A percentile compares a stretch with the other conserved stretches of the same genome.
These are phyloP conservation scores for Melanotaenia maccullochi DNA, from an alignment of 2,797 vertebrate genomes.

Conservation along the genomic window DNA sequence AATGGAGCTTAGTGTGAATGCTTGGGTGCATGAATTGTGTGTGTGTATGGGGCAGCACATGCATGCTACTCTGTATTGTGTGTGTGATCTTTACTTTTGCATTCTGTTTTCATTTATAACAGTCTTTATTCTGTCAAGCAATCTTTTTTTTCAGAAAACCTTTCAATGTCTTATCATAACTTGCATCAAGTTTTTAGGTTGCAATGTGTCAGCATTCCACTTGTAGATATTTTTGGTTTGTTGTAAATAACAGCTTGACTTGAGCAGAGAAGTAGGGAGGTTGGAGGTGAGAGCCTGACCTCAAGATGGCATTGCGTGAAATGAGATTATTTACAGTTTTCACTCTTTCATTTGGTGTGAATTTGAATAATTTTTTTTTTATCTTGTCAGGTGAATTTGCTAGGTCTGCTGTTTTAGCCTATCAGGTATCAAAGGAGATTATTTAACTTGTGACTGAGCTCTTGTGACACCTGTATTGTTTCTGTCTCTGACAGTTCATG, in stretches of 20 bases:
- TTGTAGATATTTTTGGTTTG: conserved; percentile 93
- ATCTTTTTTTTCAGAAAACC: conserved; percentile 74
- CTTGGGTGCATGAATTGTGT: conserved; percentile 27
- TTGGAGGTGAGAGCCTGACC: conserved; percentile 47
- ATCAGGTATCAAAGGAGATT: conserved; percentile 63
- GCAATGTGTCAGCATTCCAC: conserved; percentile 69
- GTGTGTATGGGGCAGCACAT: conserved; percentile 59
- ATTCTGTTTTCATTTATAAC: conserved; percentile 55
- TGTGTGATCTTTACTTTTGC: conserved; percentile 58
- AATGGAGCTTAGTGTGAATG: conserved; percentile 60
- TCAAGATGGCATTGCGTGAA: conserved; percentile 48
- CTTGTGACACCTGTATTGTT: conserved; percentile 71
- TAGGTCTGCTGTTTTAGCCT: conserved; percentile 61
- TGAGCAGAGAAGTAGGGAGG: conserved; percentile 79
- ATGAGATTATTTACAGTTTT: conserved; percentile 82
- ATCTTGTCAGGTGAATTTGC: conserved; percentile 67
- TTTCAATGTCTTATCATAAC: conserved; percentile 94
- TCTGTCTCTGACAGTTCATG: conserved; percentile 68
- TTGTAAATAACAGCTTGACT: conserved; percentile 91
- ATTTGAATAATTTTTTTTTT: conserved; percentile 44
- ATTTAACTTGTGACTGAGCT: conserved; percentile 73
- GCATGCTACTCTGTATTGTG: conserved; percentile 69
- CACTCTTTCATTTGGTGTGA: conserved; percentile 85
- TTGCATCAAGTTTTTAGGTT: conserved; percentile 99
- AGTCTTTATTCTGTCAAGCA: conserved; percentile 41